phyloP scores from a whole-genome alignment of 2,113 vertebrate genomes.

The Dermatemys mawii region DNA sequence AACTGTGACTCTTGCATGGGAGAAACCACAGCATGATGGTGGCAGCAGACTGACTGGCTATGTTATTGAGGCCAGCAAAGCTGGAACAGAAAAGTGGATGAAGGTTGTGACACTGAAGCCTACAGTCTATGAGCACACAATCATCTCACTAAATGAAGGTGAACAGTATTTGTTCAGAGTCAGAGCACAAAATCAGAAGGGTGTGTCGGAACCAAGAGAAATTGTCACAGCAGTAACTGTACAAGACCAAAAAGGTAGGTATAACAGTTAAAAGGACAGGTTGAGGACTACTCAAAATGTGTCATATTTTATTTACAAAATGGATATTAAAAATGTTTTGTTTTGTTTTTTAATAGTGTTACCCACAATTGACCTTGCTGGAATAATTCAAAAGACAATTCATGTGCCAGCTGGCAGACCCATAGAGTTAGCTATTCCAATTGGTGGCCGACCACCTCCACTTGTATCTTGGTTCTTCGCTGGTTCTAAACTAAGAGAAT shows the following conservation, averaged over 20 bases:
- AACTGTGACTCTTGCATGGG: conserved; percentile 93
- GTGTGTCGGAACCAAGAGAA: conserved; percentile 91
- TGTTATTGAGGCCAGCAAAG: conserved; percentile 93
- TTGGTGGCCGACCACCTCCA: conserved; percentile 93
- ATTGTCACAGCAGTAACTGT: conserved; percentile 91
- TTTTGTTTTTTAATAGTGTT: conserved; percentile 82
- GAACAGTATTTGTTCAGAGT: conserved; percentile 96
- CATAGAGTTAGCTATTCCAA: conserved; percentile 89
- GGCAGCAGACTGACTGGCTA: conserved; percentile 94
- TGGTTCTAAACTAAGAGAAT: conserved; percentile 88
- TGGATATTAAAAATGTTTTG: background rate
- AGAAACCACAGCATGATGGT: conserved; percentile 96
- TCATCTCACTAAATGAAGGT: conserved; percentile 93
- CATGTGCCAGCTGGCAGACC: conserved; percentile 92
- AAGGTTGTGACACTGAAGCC: conserved; percentile 93
- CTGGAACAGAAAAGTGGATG: conserved; percentile 96
- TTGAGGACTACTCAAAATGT: background rate
- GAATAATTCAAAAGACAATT: conserved; percentile 92
- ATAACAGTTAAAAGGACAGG: background rate
- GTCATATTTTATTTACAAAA: background rate
- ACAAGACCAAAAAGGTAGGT: conserved; percentile 92
- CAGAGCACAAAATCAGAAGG: conserved; percentile 93
- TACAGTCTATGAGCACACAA: conserved; percentile 89
- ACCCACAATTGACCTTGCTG: conserved; percentile 90
- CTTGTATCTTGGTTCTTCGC: conserved; percentile 90